Percentiles rank a stretch among this genome's conserved stretches.
Conservation (phyloP, 2,888 invertebrate species). For the Stenotaenia linearis region DNA sequence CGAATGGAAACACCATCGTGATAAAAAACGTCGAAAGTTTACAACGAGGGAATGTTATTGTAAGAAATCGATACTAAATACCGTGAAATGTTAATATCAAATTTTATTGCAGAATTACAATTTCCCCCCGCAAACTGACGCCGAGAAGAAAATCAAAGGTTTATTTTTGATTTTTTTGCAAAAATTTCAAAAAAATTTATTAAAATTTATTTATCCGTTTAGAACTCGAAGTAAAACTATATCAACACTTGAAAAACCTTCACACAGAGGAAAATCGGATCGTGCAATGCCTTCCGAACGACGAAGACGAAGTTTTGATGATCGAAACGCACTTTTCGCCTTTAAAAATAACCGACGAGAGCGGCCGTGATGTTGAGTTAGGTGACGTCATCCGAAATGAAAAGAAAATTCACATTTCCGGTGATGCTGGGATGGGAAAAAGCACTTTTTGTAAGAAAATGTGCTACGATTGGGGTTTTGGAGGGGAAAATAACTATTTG, state of each 20-base stretch:
- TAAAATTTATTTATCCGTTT: too few relatives aligned
- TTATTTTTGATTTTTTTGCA: too few relatives aligned
- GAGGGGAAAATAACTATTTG: not conserved
- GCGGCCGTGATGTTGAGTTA: not conserved
- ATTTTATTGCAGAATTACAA: too few relatives aligned
- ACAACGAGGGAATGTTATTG: too few relatives aligned
- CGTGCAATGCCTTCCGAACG: not conserved
- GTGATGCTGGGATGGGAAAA: not conserved
- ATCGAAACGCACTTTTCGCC: not conserved
- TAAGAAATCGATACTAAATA: too few relatives aligned
- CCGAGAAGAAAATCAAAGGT: too few relatives aligned
- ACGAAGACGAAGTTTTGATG: not conserved
- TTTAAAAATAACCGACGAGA: not conserved
- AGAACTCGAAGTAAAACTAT: not conserved
- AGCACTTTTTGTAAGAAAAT: not conserved
- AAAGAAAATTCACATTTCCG: not conserved
- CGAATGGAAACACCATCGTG: too few relatives aligned
- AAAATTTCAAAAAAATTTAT: too few relatives aligned
- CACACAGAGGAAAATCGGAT: not conserved
- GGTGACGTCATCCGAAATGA: not conserved
- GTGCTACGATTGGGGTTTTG: not conserved
- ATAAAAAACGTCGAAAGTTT: too few relatives aligned
- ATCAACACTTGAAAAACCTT: not conserved
- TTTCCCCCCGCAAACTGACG: too few relatives aligned
- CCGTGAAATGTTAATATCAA: too few relatives aligned